Conservation (phyloP, 2,113 vertebrate genomes). For the Hylia prasina region DNA sequence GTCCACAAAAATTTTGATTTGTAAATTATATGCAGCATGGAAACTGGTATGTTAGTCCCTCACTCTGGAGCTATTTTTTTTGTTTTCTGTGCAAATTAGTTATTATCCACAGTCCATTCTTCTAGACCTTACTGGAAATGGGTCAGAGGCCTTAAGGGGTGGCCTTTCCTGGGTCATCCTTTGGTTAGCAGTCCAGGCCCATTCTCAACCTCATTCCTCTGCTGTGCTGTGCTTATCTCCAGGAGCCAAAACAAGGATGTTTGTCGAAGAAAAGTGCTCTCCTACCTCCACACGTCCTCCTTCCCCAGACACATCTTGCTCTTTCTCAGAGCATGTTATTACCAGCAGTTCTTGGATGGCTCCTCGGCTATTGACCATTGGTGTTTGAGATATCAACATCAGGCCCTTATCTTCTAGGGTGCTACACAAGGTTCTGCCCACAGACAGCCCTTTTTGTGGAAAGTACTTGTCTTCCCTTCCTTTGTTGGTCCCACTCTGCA, state of each 20-base stretch:
- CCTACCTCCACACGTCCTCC: not conserved
- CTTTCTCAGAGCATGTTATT: not conserved
- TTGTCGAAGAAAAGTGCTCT: not conserved
- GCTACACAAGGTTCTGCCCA: not conserved
- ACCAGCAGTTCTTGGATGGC: no score
- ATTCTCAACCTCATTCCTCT: not conserved
- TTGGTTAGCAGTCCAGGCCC: not conserved
- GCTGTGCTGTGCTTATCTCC: not conserved
- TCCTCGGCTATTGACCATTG: fast-evolving
- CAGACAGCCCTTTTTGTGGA: not conserved
- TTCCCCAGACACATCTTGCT: not conserved
- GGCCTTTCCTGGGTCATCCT: not conserved
- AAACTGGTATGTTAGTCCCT: not conserved
- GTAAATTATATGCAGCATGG: not conserved
- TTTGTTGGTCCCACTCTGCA: not conserved
- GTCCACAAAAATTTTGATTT: not conserved
- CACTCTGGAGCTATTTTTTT: not conserved
- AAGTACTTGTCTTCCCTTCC: not conserved
- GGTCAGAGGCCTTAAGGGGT: not conserved
- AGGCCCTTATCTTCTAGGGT: not conserved
- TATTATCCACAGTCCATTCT: no score
- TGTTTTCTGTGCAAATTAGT: not conserved
- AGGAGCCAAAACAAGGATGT: not conserved
- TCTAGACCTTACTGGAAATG: not conserved
- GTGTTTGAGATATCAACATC: not conserved